Evolutionary conservation across 2,113 vertebrate species (phyloP).

Genomic region (Dendropsophus ebraccatus): DNA sequence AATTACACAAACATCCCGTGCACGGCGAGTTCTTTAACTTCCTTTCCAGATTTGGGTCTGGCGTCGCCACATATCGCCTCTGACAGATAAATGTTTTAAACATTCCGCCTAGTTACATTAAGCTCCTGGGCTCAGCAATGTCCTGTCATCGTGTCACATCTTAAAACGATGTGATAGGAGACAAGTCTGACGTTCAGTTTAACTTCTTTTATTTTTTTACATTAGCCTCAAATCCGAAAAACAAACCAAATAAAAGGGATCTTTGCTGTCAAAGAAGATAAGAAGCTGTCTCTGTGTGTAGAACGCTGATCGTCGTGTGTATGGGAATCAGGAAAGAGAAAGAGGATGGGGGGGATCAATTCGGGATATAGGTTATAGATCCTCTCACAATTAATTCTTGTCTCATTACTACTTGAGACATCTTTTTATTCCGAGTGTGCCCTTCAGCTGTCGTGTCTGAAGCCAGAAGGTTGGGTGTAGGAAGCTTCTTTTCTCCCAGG

Average conservation of each 20-base stretch:
- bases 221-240: conserved; percentile 34
- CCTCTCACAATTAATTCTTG: neutral
- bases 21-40: neutral
- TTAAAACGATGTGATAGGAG: conserved; percentile 39
- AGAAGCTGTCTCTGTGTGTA: neutral
- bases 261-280: conserved; percentile 10
- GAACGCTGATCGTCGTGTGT: neutral
- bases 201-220: conserved; percentile 3
- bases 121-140: conserved; percentile 9
- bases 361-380: neutral
- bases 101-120: conserved; percentile 52
- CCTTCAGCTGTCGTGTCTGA: no score
- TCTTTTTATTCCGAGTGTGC: no score
- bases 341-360: neutral
- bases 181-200: conserved; percentile 2
- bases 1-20: conserved; percentile 44
- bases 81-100: conserved; percentile 49
- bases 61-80: neutral
- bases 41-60: conserved; percentile 18
- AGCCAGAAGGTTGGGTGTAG: no score
- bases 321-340: neutral
- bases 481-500: no score
- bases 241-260: neutral
- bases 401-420: neutral
- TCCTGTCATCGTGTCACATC: conserved; percentile 26